Conservation (phyloP, 1,140 invertebrate genomes). For the Danaus plexippus region DNA sequence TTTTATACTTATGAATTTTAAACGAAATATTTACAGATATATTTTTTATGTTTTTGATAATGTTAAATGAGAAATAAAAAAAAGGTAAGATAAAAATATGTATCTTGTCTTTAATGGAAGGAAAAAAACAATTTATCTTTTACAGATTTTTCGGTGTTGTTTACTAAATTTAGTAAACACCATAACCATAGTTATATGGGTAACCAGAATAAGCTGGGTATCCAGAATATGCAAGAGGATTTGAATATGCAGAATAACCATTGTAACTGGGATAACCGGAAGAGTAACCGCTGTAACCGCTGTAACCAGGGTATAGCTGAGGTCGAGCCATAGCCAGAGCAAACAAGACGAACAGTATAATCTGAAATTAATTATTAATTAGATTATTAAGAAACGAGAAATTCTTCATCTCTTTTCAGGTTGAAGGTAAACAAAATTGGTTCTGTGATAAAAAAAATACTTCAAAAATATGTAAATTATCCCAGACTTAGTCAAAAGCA, state of each 20-base stretch:
- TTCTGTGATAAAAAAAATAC: constrained; percentile 12
- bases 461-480: background rate
- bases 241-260: constrained; percentile 54
- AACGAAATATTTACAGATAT: no score
- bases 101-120: no score
- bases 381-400: no score
- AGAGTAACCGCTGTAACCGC: constrained; percentile 42
- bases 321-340: constrained; percentile 46
- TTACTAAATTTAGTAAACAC: constrained; percentile 35
- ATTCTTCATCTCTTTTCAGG: no score
- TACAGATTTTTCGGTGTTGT: no score
- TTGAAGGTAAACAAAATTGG: no score
- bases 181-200: constrained; percentile 49
- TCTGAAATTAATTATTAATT: constrained; percentile 29
- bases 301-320: constrained; percentile 45
- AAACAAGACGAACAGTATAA: constrained; percentile 49
- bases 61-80: no score
- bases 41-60: no score
- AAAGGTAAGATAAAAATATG: no score
- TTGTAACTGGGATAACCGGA: constrained; percentile 51
- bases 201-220: constrained; percentile 41
- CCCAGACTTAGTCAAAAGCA: no score
- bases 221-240: constrained; percentile 40
- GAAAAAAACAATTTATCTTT: no score
- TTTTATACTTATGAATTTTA: no score